Evolutionary conservation across 30 jellyfish, hydroid and myxozoan species (phyloP).

Genomic region (Hydractinia echinata): DNA sequence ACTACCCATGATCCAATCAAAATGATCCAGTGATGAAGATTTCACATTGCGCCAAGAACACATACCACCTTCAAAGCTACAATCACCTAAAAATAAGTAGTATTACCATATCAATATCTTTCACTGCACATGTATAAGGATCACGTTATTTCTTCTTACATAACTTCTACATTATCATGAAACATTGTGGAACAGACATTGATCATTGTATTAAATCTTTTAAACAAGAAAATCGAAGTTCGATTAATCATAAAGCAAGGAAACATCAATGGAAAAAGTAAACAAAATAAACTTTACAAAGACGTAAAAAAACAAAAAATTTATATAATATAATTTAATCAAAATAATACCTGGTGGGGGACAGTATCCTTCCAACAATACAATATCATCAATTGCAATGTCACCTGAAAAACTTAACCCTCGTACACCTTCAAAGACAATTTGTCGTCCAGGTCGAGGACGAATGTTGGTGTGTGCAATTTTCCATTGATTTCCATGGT

Average conservation of each 20-base stretch:
- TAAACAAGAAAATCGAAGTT: no score
- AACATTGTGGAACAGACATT: no score
- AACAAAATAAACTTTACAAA: neutral
- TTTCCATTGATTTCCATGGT: constrained; percentile 84
- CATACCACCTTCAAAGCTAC: constrained; percentile 83
- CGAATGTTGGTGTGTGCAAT: constrained; percentile 66
- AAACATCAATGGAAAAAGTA: neutral
- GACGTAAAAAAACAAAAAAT: neutral
- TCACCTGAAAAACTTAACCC: constrained; percentile 79
- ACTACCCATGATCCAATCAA: constrained; percentile 92
- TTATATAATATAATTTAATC: neutral
- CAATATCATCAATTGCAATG: constrained; percentile 81
- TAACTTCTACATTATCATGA: no score
- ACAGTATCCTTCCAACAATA: constrained; percentile 66
- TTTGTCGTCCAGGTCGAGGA: constrained; percentile 81
- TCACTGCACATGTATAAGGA: neutral
- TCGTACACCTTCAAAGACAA: constrained; percentile 81
- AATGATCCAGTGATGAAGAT: constrained; percentile 54
- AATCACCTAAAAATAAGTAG: constrained; percentile 50
- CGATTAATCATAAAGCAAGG: neutral
- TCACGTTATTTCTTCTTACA: neutral
- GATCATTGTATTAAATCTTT: no score
- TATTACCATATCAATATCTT: neutral
- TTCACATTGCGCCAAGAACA: constrained; percentile 86
- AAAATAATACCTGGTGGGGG: constrained; percentile 89